phyloP scores from a whole-genome alignment of 2,888 invertebrate genomes.

The Aleiodes leptofemur region DNA sequence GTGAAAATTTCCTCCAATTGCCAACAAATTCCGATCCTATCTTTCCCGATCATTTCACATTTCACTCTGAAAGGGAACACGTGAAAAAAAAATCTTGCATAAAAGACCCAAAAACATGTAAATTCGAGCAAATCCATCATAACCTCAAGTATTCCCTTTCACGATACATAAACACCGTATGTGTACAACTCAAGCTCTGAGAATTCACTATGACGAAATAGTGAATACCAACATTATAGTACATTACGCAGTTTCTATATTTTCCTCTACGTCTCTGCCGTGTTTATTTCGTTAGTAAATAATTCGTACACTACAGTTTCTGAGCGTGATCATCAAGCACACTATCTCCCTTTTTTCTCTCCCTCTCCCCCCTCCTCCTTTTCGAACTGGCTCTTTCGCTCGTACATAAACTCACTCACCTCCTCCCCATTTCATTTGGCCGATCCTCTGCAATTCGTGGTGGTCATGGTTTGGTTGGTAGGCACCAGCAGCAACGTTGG shows the following conservation, averaged over 20 bases:
- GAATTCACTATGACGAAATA: slow-evolving; percentile 9
- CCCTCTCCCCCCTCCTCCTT: too few relatives aligned
- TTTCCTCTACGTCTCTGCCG: slow-evolving; percentile 23
- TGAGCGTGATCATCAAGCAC: slow-evolving; percentile 10
- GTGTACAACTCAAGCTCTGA: slow-evolving; percentile 46
- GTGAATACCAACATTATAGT: slow-evolving; percentile 27
- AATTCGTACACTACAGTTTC: slow-evolving; percentile 15
- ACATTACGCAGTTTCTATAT: slow-evolving; percentile 37
- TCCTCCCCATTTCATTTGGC: slow-evolving; percentile 11
- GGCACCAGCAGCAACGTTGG: too few relatives aligned
- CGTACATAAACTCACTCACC: not conserved
- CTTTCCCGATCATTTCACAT: too few relatives aligned
- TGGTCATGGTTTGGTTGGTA: slow-evolving; percentile 17
- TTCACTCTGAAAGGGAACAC: too few relatives aligned
- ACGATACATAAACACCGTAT: slow-evolving; percentile 39
- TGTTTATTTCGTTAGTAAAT: slow-evolving; percentile 38
- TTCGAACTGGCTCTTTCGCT: not conserved
- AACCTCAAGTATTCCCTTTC: slow-evolving; percentile 34
- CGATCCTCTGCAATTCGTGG: slow-evolving; percentile 19
- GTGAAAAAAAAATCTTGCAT: not conserved
- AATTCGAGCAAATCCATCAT: slow-evolving; percentile 24
- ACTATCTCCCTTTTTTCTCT: not conserved
- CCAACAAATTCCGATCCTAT: too few relatives aligned
- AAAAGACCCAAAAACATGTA: not conserved
- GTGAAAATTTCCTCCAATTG: too few relatives aligned